These are phyloP conservation scores for Eleginops maclovinus DNA, from an alignment of 2,113 vertebrate genomes.

Conservation along the genomic window DNA sequence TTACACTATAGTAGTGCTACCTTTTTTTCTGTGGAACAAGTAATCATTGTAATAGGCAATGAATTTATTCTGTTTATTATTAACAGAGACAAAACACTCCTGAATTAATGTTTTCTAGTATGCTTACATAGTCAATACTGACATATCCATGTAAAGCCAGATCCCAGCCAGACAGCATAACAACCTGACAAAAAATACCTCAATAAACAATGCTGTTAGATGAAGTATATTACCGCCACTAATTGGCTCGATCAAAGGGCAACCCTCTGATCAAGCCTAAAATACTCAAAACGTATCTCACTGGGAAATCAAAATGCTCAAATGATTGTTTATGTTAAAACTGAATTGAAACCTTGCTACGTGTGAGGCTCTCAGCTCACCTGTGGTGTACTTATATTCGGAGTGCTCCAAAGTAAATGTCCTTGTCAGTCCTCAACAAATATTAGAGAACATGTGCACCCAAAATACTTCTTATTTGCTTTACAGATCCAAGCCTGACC, in stretches of 20 bases:
- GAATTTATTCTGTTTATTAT: no score
- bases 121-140: background rate
- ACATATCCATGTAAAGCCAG: background rate
- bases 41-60: no score
- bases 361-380: slow-evolving; percentile 8
- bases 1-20: no score
- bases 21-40: no score
- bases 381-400: slow-evolving; percentile 11
- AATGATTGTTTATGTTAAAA: background rate
- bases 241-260: background rate
- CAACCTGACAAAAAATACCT: background rate
- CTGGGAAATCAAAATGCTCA: background rate
- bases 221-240: background rate
- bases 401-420: slow-evolving; percentile 49
- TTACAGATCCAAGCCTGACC: background rate
- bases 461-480: slow-evolving; percentile 6
- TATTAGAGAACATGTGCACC: background rate
- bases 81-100: no score
- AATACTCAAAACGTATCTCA: background rate
- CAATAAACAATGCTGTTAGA: no score
- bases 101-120: background rate
- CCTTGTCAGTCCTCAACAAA: slow-evolving; percentile 30
- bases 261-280: background rate
- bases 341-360: slow-evolving; percentile 29
- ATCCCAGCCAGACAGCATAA: background rate